These are phyloP conservation scores for Ateles fusciceps DNA, from an alignment of 2,797 vertebrate species.

Conservation along the genomic window DNA sequence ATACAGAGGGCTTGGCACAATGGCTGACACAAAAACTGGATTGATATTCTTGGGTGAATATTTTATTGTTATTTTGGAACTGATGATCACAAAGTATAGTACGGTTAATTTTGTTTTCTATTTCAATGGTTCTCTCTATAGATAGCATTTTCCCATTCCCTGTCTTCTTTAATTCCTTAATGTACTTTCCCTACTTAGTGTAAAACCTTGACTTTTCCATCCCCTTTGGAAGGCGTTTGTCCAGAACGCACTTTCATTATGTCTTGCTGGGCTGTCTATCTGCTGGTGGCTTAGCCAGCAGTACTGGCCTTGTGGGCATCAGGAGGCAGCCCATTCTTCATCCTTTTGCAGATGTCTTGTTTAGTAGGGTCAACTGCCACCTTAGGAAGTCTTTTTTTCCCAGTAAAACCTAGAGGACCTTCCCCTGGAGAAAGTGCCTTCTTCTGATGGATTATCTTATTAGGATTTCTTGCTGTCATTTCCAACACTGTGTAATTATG, in stretches of 20 bases:
- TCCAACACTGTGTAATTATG: constrained; percentile 29
- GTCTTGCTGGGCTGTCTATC: neutral
- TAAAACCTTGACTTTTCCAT: constrained; percentile 27
- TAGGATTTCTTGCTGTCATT: constrained; percentile 73
- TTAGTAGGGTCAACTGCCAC: neutral
- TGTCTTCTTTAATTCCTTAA: constrained; percentile 25
- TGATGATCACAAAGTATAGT: neutral
- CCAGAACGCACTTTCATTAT: neutral
- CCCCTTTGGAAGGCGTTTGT: neutral
- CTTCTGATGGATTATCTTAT: constrained; percentile 11
- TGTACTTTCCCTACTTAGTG: constrained; percentile 15
- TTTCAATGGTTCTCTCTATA: neutral
- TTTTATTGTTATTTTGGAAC: neutral
- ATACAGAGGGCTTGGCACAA: neutral
- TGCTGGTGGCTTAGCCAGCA: neutral
- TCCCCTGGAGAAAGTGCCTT: constrained; percentile 57
- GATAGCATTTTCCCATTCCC: neutral
- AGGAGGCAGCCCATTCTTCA: accelerated
- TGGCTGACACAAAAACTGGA: neutral
- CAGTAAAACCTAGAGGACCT: neutral
- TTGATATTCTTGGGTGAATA: neutral
- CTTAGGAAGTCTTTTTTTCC: constrained; percentile 69
- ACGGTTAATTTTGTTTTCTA: neutral
- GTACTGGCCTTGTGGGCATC: neutral
- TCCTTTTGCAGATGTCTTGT: neutral